Evolutionary conservation across 1,140 invertebrate species (phyloP).

Genomic region (Platorchestia sp.): DNA sequence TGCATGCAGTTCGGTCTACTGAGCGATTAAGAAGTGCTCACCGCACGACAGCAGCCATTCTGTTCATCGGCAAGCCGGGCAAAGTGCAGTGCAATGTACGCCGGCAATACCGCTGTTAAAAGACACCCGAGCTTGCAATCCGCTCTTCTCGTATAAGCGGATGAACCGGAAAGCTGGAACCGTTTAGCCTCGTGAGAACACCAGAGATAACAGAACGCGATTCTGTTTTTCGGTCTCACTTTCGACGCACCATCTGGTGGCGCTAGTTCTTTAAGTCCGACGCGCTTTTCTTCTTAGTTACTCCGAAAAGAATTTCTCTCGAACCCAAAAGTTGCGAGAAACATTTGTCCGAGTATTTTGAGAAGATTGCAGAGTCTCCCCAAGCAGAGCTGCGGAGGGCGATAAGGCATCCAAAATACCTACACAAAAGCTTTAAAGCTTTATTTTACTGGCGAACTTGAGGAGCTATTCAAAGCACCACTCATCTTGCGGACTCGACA

Average conservation of each 20-base stretch:
- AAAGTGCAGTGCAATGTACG: not conserved
- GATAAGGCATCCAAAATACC: constrained; percentile 47
- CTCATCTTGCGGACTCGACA: constrained; percentile 46
- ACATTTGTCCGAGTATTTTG: constrained; percentile 54
- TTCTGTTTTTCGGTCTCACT: not conserved
- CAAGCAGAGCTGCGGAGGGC: constrained; percentile 38
- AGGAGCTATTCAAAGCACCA: constrained; percentile 36
- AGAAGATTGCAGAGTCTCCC: constrained; percentile 47
- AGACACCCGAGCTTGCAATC: not conserved
- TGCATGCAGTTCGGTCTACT: not conserved
- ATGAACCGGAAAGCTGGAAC: not conserved
- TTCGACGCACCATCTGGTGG: constrained; percentile 26
- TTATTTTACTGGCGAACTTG: constrained; percentile 45
- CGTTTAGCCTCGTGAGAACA: constrained; percentile 31
- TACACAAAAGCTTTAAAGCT: constrained; percentile 42
- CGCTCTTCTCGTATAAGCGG: constrained; percentile 10
- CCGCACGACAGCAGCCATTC: not conserved
- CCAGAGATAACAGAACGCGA: constrained; percentile 15
- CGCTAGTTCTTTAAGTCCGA: constrained; percentile 20
- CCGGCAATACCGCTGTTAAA: not conserved
- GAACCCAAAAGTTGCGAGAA: constrained; percentile 42
- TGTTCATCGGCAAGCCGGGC: not conserved
- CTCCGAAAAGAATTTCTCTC: constrained; percentile 1
- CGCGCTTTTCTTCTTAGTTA: constrained; percentile 48
- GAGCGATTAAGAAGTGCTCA: not conserved